Evolutionary conservation across 2,113 vertebrate genomes (phyloP), one percentile per base, ranked within the genome.

Genomic region (Plecturocebus donacophilus): DNA sequence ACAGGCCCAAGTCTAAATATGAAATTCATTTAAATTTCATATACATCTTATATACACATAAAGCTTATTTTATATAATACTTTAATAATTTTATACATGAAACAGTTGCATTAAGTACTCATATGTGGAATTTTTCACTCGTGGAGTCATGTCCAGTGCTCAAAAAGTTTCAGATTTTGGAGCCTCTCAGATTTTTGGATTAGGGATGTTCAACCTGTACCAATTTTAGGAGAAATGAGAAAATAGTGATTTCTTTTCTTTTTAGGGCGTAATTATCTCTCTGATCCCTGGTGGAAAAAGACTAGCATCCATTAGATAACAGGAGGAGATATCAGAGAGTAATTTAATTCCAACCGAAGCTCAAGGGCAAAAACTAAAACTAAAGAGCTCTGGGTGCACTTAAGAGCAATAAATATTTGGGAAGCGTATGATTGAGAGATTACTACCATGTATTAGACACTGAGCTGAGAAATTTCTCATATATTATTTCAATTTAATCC

Each of bases 281-380:
- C 35, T 89, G 73, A 92, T 71, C 4, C 42, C 58, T n/a, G 54
- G 56, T 12, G 68, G 71, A n/a, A 93, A 93, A 95, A 70, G 73
- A 16, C 25, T 95, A 35, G 25, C 52, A 87, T 12, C 19, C 38
- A 93, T 54, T 73, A 96, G 61, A 19, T 9, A 84, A 83, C 8
- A 80, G 52, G 25, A 90, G 35, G n/a, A 80, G 21, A 88, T 82
- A 76, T 42, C 64, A 71, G 25, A 87, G 13, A 86, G 14, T 58
- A 84, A 79, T 70, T 94, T 79, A 81, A 90, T 84, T 73, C 40
- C 40, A 77, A 87, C 20, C 38, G 56, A 90, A 81, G 17, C 13
- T 89, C 49, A 49, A 80, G 30, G 20, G 30, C 30, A 82, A 87
- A 97, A 95, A 64, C 8, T 13, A 97, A 94, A 83, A 77, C 19